phyloP scores from a whole-genome alignment of 1,140 invertebrate genomes.

The Drosophila takahashii region DNA sequence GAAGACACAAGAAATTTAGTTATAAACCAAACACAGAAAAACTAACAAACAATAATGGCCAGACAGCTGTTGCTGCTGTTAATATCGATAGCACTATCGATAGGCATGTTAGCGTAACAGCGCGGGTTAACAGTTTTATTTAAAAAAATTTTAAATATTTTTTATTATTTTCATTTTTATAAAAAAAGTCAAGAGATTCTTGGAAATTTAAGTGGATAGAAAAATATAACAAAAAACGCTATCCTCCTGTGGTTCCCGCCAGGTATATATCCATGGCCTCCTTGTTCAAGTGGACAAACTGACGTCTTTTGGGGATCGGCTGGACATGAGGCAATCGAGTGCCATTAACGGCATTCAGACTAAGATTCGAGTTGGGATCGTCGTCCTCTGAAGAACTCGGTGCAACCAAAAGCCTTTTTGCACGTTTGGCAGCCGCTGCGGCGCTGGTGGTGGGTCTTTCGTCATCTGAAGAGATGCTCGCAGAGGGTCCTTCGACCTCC shows the following conservation, averaged over 20 bases:
- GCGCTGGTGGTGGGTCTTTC: not conserved
- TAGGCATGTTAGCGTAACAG: not conserved
- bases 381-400: constrained; percentile 17
- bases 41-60: constrained; percentile 34
- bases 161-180: not conserved
- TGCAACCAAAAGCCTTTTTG: not conserved
- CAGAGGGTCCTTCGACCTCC: not conserved
- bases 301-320: constrained; percentile 59
- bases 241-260: constrained; percentile 62
- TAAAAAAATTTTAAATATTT: not conserved
- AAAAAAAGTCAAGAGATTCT: too few species aligned
- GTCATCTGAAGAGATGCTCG: not conserved
- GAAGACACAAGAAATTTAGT: not conserved
- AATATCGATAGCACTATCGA: constrained; percentile 3
- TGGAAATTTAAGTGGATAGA: too few species aligned
- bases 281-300: constrained; percentile 37
- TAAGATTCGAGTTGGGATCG: constrained; percentile 42
- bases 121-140: not conserved
- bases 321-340: constrained; percentile 62
- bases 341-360: constrained; percentile 67
- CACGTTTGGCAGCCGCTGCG: not conserved
- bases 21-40: constrained; percentile 20
- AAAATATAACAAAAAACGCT: not conserved
- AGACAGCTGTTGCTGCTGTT: constrained; percentile 30
- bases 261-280: constrained; percentile 63